phyloP scores from a whole-genome alignment of 2,888 invertebrate species.

The Tipula lateralis region DNA sequence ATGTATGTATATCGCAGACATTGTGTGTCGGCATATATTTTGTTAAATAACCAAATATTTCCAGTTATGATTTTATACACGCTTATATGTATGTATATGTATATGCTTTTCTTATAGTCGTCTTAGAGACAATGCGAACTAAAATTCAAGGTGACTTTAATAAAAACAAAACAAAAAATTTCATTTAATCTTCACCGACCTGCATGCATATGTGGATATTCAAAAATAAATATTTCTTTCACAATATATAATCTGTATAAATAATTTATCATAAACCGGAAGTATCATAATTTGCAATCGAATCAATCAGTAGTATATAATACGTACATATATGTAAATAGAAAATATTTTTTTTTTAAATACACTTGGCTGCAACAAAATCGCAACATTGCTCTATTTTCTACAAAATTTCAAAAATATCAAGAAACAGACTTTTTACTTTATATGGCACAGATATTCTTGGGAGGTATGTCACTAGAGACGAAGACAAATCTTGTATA shows the following conservation, averaged over 20 bases:
- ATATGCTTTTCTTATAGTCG: background rate
- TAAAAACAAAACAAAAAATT: background rate
- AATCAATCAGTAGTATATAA: background rate
- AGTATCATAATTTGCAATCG: constrained; percentile 24
- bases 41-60: background rate
- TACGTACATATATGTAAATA: background rate
- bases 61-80: background rate
- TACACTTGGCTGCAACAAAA: no score
- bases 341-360: no score
- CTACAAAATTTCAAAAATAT: no score
- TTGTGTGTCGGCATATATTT: background rate
- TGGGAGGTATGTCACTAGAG: no score
- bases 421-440: no score
- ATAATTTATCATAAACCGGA: background rate
- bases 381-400: no score
- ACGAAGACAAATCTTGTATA: no score
- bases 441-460: no score
- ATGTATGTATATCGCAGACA: background rate
- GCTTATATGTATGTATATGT: no score
- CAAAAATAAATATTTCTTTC: background rate
- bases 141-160: background rate
- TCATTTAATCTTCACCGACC: background rate
- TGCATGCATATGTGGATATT: background rate
- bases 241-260: background rate
- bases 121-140: background rate